Base-by-base conservation (phyloP, 2,888 invertebrate genomes). In the Rhagonycha fulva region DNA sequence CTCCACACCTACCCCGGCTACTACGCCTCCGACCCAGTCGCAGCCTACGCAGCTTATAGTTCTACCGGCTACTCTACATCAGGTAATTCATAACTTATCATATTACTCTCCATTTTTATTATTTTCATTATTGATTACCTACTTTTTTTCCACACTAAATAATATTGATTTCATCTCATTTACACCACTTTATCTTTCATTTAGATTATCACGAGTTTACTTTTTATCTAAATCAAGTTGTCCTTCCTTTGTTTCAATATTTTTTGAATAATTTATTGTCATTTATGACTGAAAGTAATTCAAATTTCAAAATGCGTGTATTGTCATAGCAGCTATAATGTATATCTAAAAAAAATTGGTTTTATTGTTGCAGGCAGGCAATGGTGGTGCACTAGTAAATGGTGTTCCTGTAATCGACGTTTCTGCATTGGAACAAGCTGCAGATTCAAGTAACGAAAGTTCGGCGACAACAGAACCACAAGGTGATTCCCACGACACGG, bases 381-480 rank as follows among this genome's bases (percentile, higher is more conserved):
- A 63, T 62, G 66, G 73, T 71, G 71, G 75, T 12, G 62, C 78
- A 62, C 60, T 78, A 70, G 87, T 87, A 24, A 88, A 88, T 81
- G 88, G 88, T 68, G 88, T 88, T 61, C 88, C 88, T 24, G 88
- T 88, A 24, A 87, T 89, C 70, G 88, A 88, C 80, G 88, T 88
- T 14, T 86, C 87, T n/a, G 88, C 89, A 62, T 85, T 91, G 80
- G 91, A 91, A 83, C 89, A 89, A 82, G 88, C 90, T 62, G 90
- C 89, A 70, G 91, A 91, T 83, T 90, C 90, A n/a, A 90, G 90
- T 81, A 90, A 90, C 88, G 90, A 90, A 82, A 90, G 90, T 76
- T 88, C 90, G 71, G 88, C 89, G 72, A 88, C 89, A 12, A 87
- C 89, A 61, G 89, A 89, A 75, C 89, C 89, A 78, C 89, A 89